Evolutionary conservation across 1,140 invertebrate species (phyloP), one percentile per base, ranked within the genome.

Genomic region (Drosophila biarmipes): DNA sequence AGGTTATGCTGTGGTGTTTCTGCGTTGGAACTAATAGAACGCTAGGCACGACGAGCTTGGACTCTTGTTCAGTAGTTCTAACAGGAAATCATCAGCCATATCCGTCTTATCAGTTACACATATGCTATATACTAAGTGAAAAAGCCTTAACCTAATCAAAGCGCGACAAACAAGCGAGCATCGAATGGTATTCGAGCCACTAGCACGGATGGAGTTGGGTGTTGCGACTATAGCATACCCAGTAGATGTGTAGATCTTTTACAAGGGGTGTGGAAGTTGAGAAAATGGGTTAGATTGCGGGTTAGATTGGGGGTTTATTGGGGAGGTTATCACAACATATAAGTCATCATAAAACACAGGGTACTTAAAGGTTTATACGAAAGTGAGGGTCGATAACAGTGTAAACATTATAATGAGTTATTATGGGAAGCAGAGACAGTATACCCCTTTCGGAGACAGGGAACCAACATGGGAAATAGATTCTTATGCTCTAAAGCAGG

Each of bases 81-180:
- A 89, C 82, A 87, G 82, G 90, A 91, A 91, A 91, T 89, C 89
- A 76, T 79, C 90, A 91, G 80, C 77, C 84, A 87, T 77, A 79
- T 78, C 66, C 67, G 58, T 72, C 64, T 91, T 91, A 90, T 91
- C 82, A 85, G 80, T 40, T 29, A 17, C 35, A 63, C 48, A 55
- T 68, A 68, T 46, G 45, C 24, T 43, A 61, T 68, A 61, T 52
- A 74, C 43, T 77, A 73, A 73, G 73, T 73, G 72, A 78, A 86
- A 89, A 90, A 90, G 90, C 90, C 85, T 91, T 89, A 90, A 86
- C 71, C 82, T 91, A 91, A 91, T 91, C 85, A 72, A 54, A 38
- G 51, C 67, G 66, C 62, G 75, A 82, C 68, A 73, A 89, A 77
- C 78, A 84, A 87, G 40, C 37, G 52, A 90, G 45, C 58, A 66